phyloP scores from a whole-genome alignment of 1,140 invertebrate species.

The Whitmania pigra region DNA sequence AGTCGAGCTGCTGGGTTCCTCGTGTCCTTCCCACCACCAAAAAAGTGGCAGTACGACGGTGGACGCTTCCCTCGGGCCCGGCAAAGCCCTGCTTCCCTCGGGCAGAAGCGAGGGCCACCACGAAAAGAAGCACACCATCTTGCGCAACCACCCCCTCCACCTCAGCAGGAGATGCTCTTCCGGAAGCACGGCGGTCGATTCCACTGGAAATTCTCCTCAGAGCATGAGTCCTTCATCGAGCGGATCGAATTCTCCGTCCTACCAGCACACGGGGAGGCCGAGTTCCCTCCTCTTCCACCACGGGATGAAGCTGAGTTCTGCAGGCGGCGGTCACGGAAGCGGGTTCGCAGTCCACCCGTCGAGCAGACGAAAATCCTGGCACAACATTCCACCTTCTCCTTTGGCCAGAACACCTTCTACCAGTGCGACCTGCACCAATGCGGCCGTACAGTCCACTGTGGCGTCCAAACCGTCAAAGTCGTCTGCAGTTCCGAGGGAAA shows the following conservation, averaged over 20 bases:
- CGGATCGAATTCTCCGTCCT: background rate
- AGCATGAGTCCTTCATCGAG: background rate
- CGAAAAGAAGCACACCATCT: background rate
- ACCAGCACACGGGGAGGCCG: background rate
- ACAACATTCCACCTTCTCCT: slow-evolving; percentile 86
- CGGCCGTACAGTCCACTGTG: background rate
- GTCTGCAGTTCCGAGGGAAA: too few relatives aligned
- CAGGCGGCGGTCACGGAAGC: slow-evolving; percentile 9
- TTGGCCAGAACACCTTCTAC: slow-evolving; percentile 75
- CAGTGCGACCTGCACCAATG: background rate
- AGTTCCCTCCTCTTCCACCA: background rate
- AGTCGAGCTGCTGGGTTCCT: slow-evolving; percentile 54
- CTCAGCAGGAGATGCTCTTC: slow-evolving; percentile 50
- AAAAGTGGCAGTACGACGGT: slow-evolving; percentile 7
- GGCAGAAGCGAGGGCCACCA: background rate
- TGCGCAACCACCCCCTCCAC: background rate
- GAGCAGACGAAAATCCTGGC: slow-evolving; percentile 77
- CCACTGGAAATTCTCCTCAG: background rate
- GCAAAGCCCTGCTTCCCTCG: background rate
- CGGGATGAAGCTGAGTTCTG: slow-evolving; percentile 34
- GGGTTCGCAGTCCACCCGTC: slow-evolving; percentile 44
- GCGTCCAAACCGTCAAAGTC: too few relatives aligned
- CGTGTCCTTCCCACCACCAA: slow-evolving; percentile 26
- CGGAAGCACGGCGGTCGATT: background rate
- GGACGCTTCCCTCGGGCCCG: background rate